Conservation (phyloP, 2,888 invertebrate genomes). For the Hypercompe scribonia region DNA sequence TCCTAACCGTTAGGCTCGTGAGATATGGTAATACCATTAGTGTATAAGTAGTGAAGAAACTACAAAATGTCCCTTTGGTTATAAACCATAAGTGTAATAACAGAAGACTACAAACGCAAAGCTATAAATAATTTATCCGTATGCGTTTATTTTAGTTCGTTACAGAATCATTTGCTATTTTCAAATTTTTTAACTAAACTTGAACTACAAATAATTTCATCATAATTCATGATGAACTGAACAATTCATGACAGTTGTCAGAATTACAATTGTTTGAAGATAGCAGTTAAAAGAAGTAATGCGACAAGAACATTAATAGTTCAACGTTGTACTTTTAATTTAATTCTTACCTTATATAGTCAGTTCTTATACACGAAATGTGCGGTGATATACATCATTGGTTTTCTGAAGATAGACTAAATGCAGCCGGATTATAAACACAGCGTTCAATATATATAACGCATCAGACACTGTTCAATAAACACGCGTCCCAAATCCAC, state of each 20-base stretch:
- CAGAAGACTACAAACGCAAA: not conserved
- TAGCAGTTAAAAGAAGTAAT: not conserved
- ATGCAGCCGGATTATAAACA: not conserved
- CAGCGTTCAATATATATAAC: slow-evolving; percentile 6
- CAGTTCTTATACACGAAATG: not conserved
- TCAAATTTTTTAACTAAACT: not conserved
- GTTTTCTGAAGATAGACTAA: not conserved
- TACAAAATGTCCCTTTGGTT: not conserved
- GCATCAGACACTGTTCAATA: slow-evolving; percentile 13
- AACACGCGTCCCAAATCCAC: slow-evolving; percentile 17
- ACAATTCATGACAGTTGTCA: no score
- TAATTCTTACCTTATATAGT: not conserved
- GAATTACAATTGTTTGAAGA: not conserved
- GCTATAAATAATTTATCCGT: no score
- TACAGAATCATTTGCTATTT: not conserved
- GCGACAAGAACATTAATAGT: not conserved
- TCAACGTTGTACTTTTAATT: not conserved
- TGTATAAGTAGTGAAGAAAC: not conserved
- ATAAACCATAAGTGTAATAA: not conserved
- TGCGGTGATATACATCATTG: not conserved
- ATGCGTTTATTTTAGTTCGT: no score
- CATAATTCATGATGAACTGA: no score
- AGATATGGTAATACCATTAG: not conserved
- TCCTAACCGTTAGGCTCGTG: not conserved
- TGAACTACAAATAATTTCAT: not conserved